These are phyloP conservation scores for Ormyrus nitidulus DNA, from an alignment of 2,888 invertebrate species.

Conservation along the genomic window DNA sequence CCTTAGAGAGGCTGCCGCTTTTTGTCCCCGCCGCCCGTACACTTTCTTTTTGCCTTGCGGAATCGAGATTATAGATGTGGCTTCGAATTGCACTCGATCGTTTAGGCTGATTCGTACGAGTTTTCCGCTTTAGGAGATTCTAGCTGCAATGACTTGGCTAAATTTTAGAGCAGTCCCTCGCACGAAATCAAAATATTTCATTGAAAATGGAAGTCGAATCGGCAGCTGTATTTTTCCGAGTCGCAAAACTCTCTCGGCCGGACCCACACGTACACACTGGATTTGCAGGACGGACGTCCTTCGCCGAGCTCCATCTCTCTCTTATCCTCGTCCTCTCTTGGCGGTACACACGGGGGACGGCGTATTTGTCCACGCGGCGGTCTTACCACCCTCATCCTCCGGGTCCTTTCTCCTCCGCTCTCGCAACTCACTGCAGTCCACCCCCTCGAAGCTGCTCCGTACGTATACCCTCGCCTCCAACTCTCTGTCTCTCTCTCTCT, in stretches of 20 bases:
- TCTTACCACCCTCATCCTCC: conserved; percentile 55
- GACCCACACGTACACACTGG: conserved; percentile 12
- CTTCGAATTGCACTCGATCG: conserved; percentile 19
- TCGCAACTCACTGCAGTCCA: background rate
- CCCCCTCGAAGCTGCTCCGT: background rate
- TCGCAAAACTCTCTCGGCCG: background rate
- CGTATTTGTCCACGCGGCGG: conserved; percentile 62
- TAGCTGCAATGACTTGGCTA: background rate
- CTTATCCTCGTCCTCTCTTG: conserved; percentile 56
- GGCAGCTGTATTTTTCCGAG: no score
- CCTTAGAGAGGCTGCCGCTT: background rate
- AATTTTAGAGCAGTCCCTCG: no score
- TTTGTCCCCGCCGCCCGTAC: background rate
- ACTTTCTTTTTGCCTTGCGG: background rate
- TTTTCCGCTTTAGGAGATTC: conserved; percentile 3
- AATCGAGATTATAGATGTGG: background rate
- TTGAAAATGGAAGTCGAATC: no score
- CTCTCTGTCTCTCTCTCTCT: conserved; percentile 61
- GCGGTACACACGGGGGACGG: background rate
- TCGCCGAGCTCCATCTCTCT: conserved; percentile 54
- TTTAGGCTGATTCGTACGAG: conserved; percentile 18
- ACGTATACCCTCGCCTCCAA: background rate
- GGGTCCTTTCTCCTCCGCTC: conserved; percentile 30
- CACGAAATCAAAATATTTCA: no score
- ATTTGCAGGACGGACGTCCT: conserved; percentile 35